Conservation (phyloP, 2,888 invertebrate species). For the Xanthia icteritia region DNA sequence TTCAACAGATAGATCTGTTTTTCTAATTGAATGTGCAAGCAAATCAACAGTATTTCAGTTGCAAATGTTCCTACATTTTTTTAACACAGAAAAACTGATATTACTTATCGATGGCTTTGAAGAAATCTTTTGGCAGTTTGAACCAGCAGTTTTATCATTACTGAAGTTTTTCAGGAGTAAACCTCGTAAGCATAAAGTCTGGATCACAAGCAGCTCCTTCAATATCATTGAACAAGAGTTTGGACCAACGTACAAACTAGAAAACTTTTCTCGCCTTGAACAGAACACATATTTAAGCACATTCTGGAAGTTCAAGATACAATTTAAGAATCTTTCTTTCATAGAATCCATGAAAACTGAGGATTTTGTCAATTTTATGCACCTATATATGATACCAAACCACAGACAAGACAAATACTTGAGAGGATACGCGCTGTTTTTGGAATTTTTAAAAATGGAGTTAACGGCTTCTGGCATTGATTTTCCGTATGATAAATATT, state of each 20-base stretch:
- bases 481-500: constrained; percentile 12
- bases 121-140: neutral
- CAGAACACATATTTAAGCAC: constrained; percentile 32
- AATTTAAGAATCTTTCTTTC: constrained; percentile 14
- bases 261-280: constrained; percentile 39
- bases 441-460: constrained; percentile 23
- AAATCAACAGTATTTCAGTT: constrained; percentile 21
- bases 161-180: constrained; percentile 8
- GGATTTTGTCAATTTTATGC: constrained; percentile 2
- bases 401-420: neutral
- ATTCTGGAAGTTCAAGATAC: constrained; percentile 48
- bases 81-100: constrained; percentile 17
- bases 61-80: constrained; percentile 49
- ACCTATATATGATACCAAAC: neutral
- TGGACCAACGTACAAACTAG: constrained; percentile 41
- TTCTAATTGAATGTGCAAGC: neutral
- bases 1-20: neutral
- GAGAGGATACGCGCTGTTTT: constrained; percentile 4
- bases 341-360: constrained; percentile 10
- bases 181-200: constrained; percentile 35
- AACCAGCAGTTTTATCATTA: constrained; percentile 1
- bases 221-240: constrained; percentile 39
- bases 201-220: constrained; percentile 61
- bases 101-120: constrained; percentile 20
- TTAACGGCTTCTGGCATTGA: neutral